Base-by-base conservation (phyloP, 2,888 invertebrate genomes). In the Agonopterix subpropinquella region DNA sequence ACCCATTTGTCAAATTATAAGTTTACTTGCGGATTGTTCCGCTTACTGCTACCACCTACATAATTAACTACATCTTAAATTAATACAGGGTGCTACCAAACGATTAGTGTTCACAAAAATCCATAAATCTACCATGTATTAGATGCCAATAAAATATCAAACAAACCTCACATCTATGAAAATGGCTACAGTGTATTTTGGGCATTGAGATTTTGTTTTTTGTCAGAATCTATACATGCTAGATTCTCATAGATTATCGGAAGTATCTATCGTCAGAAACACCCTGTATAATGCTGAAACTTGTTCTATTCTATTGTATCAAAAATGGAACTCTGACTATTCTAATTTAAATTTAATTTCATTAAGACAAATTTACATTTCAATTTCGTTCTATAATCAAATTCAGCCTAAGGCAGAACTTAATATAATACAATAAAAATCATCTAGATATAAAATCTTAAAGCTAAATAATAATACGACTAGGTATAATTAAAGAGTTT, bases 31-130 rank as follows among this genome's bases (percentile, higher is more conserved):
- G 70, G 65, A 67, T 57, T 66, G 71, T 64, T 66, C 70, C 75
- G 67, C 76, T 73, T 79, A 77, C 67, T 62, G 53, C 82, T 82
- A 83, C 82, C 67, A 62, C 53, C 82, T 82, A 83, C 82, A 59
- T 60, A 65, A 63, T 65, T 52, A 58, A 66, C 81, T 84, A 83
- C 81, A 55, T 59, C 64, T 66, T 66, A 57, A 59, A 64, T 28
- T 28, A 28, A 28, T 28, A 28, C 28, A 28, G 28, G 28, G 4
- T 28, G 28, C 7, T 28, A 5, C 5, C 28, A 28, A 28, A 28
- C 28, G 28, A 28, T 28, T 7, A 28, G 28, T 28, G 7, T 28
- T 28, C 7, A 7, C 28, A 28, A 7, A 28, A 28, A 28, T 28
- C 28, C 28, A 28, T 28, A 5, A 28, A 5, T 28, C 28, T 7